Percentiles rank a stretch among this genome's conserved stretches.
These are phyloP conservation scores for Digitonthophagus gazella DNA, from an alignment of 2,888 invertebrate genomes.

Conservation along the genomic window DNA sequence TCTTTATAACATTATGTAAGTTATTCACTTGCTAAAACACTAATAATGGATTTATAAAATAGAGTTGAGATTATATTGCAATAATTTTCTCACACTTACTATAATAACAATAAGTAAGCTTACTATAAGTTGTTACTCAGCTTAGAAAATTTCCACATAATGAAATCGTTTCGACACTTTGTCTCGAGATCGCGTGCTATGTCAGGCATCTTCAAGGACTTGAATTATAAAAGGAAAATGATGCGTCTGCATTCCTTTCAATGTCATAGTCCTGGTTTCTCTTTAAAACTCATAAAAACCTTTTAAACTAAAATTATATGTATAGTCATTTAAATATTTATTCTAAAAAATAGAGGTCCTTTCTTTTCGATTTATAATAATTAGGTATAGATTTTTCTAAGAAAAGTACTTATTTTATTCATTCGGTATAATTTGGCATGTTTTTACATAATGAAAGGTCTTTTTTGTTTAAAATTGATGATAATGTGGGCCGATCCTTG, in stretches of 20 bases:
- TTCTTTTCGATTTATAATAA: too few species aligned
- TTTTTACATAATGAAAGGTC: too few species aligned
- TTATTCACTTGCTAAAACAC: too few species aligned
- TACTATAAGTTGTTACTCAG: neutral
- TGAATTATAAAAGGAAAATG: neutral
- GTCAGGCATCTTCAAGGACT: neutral
- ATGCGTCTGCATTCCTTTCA: neutral
- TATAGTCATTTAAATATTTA: neutral
- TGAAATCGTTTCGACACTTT: neutral
- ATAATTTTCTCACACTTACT: neutral
- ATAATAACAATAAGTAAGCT: neutral
- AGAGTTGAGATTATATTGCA: too few species aligned
- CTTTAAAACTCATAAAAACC: neutral
- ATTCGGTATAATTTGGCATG: too few species aligned
- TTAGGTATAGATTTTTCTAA: too few species aligned
- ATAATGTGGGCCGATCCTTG: slow-evolving; percentile 59
- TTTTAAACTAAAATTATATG: neutral
- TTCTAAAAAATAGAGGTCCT: too few species aligned
- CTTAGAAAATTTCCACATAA: neutral
- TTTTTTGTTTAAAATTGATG: too few species aligned
- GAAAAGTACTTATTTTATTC: too few species aligned
- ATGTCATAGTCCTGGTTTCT: neutral
- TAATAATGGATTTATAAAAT: neutral
- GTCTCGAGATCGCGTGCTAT: neutral
- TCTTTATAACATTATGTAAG: too few species aligned